Evolutionary conservation across 2,797 vertebrate genomes (phyloP), one percentile per base, ranked within the genome.

Genomic region (Artibeus jamaicensis): DNA sequence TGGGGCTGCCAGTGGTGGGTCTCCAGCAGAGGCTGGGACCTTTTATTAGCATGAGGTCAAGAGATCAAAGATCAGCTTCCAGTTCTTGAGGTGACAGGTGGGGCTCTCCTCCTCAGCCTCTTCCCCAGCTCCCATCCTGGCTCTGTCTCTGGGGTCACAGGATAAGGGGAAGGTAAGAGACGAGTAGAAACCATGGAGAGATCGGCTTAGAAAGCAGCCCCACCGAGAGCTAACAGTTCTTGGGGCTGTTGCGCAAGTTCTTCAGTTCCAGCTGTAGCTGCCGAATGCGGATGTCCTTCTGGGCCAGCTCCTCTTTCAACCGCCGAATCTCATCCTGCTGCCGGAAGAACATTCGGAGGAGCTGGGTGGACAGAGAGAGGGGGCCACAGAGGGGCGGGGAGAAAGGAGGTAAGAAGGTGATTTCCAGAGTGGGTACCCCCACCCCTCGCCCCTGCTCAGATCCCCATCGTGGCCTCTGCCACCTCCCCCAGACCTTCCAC

Each of bases 281-380:
- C 70, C 99, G 99, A 98, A 99, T 99, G 95, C 98, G 98, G 96
- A 99, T 98, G 94, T 99, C 99, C 96, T 99, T 99, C 97, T 99
- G 99, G 2, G 98, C 97, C 86, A 99, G 98, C 97, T 99, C 99
- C 0, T 99, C 99, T 94, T 99, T 99, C 98, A 99, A 97, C 93
- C 99, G 98, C 87, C 99, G 99, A 97, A 99, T 98, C 98, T 99
- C 99, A 0, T 99, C 99, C 98, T 99, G 99, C 98, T 99, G 99
- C 81, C 99, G 99, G 98, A 99, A 99, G 98, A 99, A 99, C 99
- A 99, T 99, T 97, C 99, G 99, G 86, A 99, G 99, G 95, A 99
- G 99, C 99, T 99, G 91, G 46, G 70, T 44, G 94, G 24, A 68
- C 5, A 8, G 42, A 81, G 67, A 86, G 37, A 93, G 22, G 90